phyloP scores from a whole-genome alignment of 2,113 vertebrate genomes.

The Ailurus styani region DNA sequence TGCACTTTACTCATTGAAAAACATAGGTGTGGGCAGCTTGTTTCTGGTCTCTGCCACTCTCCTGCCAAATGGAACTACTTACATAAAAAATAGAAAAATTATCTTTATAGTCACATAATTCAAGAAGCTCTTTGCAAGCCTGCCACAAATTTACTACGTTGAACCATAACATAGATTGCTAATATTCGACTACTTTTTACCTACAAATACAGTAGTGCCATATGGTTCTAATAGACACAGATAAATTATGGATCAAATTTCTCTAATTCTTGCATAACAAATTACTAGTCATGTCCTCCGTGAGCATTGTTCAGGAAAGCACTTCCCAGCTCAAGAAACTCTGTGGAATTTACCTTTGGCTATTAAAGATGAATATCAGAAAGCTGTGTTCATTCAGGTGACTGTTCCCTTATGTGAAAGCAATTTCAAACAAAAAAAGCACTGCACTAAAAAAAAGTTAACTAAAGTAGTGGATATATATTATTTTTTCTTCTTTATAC shows the following conservation, averaged over 20 bases:
- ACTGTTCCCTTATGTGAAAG: neutral
- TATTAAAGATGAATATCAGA: neutral
- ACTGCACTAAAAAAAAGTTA: neutral
- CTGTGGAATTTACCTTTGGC: neutral
- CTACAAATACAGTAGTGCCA: neutral
- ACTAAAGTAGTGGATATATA: neutral
- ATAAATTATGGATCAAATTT: neutral
- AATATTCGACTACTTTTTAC: neutral
- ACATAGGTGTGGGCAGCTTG: neutral
- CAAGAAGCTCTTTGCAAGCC: neutral
- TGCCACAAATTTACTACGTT: neutral
- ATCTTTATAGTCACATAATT: neutral
- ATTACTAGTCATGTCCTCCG: neutral
- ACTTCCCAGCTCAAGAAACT: neutral
- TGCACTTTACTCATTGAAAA: neutral
- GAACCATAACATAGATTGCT: neutral
- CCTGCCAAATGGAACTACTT: neutral
- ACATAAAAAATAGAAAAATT: neutral
- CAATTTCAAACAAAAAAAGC: conserved; percentile 18
- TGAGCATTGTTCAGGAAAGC: neutral
- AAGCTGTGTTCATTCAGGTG: neutral
- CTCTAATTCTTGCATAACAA: neutral
- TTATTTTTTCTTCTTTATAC: conserved; percentile 32
- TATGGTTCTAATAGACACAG: neutral
- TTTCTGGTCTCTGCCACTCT: neutral